Conservation (phyloP, 2,888 invertebrate genomes). For the Brenthis daphne region DNA sequence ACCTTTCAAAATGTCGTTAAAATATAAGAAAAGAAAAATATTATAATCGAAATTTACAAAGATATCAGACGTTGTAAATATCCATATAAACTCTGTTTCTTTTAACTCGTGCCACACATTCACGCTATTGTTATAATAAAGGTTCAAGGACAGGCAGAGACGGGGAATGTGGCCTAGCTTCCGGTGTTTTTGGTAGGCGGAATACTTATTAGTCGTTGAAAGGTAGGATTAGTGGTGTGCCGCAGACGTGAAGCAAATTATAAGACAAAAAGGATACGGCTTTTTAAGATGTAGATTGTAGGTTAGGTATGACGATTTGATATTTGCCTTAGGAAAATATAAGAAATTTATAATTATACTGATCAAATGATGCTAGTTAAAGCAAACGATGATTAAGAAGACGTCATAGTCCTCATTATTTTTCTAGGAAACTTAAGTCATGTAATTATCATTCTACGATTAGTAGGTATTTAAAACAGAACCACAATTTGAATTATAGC, state of each 20-base stretch:
- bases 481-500: conserved; percentile 28
- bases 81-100: conserved; percentile 35
- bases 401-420: not conserved
- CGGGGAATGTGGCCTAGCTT: conserved; percentile 71
- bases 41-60: too few relatives aligned
- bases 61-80: not conserved
- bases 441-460: conserved; percentile 1
- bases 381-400: too few relatives aligned
- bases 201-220: conserved; percentile 52
- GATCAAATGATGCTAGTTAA: too few relatives aligned
- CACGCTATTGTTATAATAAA: conserved; percentile 51
- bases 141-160: conserved; percentile 68
- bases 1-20: too few relatives aligned
- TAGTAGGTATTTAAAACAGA: conserved; percentile 17
- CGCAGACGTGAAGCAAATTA: conserved; percentile 22
- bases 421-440: conserved; percentile 8
- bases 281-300: not conserved
- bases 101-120: conserved; percentile 38
- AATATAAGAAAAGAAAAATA: too few relatives aligned
- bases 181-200: conserved; percentile 54
- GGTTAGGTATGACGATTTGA: not conserved
- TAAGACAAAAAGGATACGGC: conserved; percentile 11
- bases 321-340: conserved; percentile 7
- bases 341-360: not conserved
- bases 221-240: conserved; percentile 18